Base-by-base conservation (phyloP, 2,113 vertebrate species). In the cattle (Bos taurus) region DNA sequence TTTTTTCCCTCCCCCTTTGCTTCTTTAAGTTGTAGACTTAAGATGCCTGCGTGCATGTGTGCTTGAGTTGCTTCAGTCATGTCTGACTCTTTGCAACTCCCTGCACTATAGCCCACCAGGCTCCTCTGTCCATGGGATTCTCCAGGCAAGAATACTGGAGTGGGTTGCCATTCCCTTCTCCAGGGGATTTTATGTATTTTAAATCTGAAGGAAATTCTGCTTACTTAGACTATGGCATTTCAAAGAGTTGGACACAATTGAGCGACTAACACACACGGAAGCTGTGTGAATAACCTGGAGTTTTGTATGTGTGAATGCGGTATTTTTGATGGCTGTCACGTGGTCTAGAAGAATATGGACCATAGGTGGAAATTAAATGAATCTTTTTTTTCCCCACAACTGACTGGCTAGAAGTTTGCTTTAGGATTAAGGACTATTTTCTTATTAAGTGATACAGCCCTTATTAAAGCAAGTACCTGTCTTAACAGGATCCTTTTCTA, bases 121-220 rank as follows among this genome's bases (percentile, higher is more conserved):
- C 23, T 77, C 36, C 71, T 77, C 71, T 43, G 71, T 43, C 71
- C 71, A 26, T 43, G 36, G 23, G 71, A 77, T 77, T 43, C 71
- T 77, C 71, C 71, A 43, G 71, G 71, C 23, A 43, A 43, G 71
- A 77, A 26, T 26, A 26, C 36, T 43, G 21, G 23, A 77, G 71
- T 26, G 23, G 36, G 71, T 26, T 77, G 36, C 71, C 71, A 7
- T 77, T 6, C 36, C 71, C 36, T 77, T 14, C 71, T 74, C 71
- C 40, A 77, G 23, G 40, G 71, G 36, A 77, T 43, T 14, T 43
- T 60, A 17, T 19, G 8, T 90, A 92, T 94, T 96, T 96, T 36
- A 81, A 64, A 84, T 57, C 23, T 89, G 74, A 62, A 95, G 88
- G 94, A 91, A 89, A 94, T 94, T 78, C 89, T 57, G 36, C 25